These are phyloP conservation scores for Mesembrinibis cayennensis DNA, from an alignment of 2,113 vertebrate genomes.

Conservation along the genomic window DNA sequence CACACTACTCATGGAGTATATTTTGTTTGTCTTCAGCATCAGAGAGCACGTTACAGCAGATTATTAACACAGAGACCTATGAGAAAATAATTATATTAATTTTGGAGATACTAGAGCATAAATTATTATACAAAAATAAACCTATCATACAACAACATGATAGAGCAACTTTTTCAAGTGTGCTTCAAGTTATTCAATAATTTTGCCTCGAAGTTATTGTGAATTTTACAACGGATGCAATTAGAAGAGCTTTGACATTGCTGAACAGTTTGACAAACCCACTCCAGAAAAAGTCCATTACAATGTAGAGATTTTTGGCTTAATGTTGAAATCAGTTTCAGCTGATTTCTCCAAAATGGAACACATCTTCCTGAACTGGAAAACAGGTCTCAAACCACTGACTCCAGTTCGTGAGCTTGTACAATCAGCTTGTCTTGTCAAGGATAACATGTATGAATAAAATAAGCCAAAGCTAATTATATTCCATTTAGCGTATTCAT, in stretches of 20 bases:
- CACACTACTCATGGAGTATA: neutral
- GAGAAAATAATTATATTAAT: neutral
- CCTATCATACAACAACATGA: neutral
- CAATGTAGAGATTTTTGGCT: neutral
- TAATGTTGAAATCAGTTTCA: neutral
- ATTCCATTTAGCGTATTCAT: neutral
- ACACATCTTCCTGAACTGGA: neutral
- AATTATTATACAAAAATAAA: neutral
- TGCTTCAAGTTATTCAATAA: neutral
- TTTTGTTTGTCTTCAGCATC: neutral
- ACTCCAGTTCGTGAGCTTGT: neutral
- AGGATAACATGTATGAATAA: neutral
- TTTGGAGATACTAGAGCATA: neutral
- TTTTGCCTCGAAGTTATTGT: neutral
- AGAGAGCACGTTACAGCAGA: neutral
- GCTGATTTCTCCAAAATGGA: neutral
- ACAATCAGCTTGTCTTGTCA: neutral
- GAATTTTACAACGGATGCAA: neutral
- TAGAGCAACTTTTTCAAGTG: neutral
- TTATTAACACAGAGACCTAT: neutral
- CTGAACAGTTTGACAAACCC: neutral
- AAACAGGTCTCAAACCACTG: neutral
- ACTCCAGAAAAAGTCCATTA: neutral
- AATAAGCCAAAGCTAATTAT: neutral
- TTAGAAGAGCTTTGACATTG: neutral